Conservation (phyloP, 2,888 invertebrate genomes). For the Tryphoninae sp. region DNA sequence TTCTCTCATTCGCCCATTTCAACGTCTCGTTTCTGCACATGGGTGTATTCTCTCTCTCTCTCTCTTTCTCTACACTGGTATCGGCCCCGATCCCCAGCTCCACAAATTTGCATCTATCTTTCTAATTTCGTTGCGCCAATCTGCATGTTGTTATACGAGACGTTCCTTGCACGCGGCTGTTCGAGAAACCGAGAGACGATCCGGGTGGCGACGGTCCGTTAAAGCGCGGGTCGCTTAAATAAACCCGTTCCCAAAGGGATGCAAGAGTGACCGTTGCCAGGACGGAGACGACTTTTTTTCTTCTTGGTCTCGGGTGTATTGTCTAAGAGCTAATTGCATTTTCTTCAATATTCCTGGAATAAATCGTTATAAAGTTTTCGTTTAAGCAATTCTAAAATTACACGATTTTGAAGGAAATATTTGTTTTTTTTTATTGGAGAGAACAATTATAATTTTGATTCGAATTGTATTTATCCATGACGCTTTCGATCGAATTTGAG, state of each 20-base stretch:
- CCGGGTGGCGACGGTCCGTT: slow-evolving; percentile 63
- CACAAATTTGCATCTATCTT: slow-evolving; percentile 75
- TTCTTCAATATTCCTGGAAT: not conserved
- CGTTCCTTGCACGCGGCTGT: slow-evolving; percentile 44
- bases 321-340: not conserved
- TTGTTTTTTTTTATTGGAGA: too few relatives aligned
- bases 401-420: too few relatives aligned
- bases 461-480: too few relatives aligned
- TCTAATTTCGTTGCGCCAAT: slow-evolving; percentile 76
- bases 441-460: too few relatives aligned
- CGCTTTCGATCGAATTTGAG: not conserved
- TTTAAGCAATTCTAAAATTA: not conserved
- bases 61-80: slow-evolving; percentile 54
- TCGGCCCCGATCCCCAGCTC: slow-evolving; percentile 64
- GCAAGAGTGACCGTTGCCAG: slow-evolving; percentile 16
- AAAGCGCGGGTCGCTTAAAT: slow-evolving; percentile 73
- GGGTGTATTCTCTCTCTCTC: not conserved
- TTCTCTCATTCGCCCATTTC: slow-evolving; percentile 28
- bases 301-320: not conserved
- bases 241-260: slow-evolving; percentile 68
- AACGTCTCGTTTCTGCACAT: slow-evolving; percentile 19
- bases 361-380: not conserved
- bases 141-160: slow-evolving; percentile 73
- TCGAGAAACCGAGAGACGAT: too few relatives aligned
- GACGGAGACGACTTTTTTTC: not conserved